phyloP scores from a whole-genome alignment of 92 coral and sea anemone genomes.

The Parazoanthus darwini region DNA sequence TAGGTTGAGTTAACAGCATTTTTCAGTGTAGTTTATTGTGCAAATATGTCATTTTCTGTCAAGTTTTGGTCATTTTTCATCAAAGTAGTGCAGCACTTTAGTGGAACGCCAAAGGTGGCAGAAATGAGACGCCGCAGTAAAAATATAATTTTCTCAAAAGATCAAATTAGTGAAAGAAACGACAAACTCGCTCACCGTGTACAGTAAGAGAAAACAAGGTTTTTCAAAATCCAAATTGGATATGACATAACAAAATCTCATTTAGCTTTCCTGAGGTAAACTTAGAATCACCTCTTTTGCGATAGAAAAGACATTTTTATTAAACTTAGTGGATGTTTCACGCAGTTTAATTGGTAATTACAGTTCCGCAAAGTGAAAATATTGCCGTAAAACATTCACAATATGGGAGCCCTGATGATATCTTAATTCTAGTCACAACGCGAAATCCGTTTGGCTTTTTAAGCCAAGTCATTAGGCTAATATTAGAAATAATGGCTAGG shows the following conservation, averaged over 20 bases:
- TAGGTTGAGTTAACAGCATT: conserved; percentile 35
- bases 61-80: conserved; percentile 15
- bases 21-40: conserved; percentile 31
- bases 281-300: conserved; percentile 37
- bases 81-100: conserved; percentile 8
- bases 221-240: conserved; percentile 33
- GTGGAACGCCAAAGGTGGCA: conserved; percentile 34
- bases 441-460: conserved; percentile 33
- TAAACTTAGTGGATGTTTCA: conserved; percentile 35
- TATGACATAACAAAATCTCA: conserved; percentile 34
- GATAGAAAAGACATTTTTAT: conserved; percentile 30
- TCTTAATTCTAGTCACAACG: conserved; percentile 17
- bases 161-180: conserved; percentile 40
- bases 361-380: conserved; percentile 33
- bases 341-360: conserved; percentile 44
- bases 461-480: conserved; percentile 41
- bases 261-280: conserved; percentile 19
- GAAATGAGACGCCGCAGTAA: conserved; percentile 28
- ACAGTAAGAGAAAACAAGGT: conserved; percentile 24
- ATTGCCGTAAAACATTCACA: conserved; percentile 13
- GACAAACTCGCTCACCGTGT: not conserved
- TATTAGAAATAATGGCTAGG: conserved; percentile 28
- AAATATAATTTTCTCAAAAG: conserved; percentile 34
- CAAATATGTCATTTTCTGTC: conserved; percentile 39
- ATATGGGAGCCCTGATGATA: conserved; percentile 3